phyloP scores from a whole-genome alignment of 2,888 invertebrate genomes.

The Zhengitettix transpicula region DNA sequence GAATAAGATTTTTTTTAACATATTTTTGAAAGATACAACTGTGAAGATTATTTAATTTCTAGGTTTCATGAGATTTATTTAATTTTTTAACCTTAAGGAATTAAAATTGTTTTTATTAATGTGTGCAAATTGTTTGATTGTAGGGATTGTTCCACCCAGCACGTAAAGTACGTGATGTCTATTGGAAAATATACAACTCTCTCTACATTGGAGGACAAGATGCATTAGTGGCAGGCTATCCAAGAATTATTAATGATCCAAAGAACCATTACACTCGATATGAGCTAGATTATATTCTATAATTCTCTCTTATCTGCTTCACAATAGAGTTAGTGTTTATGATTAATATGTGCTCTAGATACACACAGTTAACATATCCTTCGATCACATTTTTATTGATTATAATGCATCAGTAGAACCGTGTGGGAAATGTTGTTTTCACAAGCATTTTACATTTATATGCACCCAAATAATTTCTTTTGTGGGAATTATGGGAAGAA shows the following conservation, averaged over 20 bases:
- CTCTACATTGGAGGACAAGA: conserved; percentile 98
- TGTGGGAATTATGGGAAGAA: too few species aligned
- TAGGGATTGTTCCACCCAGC: conserved; percentile 98
- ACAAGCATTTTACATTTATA: too few species aligned
- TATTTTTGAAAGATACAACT: background rate
- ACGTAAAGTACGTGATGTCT: conserved; percentile 95
- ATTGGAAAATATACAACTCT: conserved; percentile 99
- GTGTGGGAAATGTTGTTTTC: too few species aligned
- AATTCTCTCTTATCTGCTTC: background rate
- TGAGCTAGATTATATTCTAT: conserved; percentile 70
- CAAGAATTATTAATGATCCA: conserved; percentile 89
- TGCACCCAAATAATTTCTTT: too few species aligned
- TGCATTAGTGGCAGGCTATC: conserved; percentile 91
- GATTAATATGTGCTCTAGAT: too few species aligned
- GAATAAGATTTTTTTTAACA: conserved; percentile 1
- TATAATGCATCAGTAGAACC: too few species aligned
- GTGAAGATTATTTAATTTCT: background rate
- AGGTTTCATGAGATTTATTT: background rate
- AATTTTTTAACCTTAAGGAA: too few species aligned
- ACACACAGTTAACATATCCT: too few species aligned
- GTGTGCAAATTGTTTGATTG: conserved; percentile 19
- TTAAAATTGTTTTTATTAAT: too few species aligned
- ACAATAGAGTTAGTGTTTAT: too few species aligned
- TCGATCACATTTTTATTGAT: too few species aligned
- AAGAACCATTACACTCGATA: conserved; percentile 86